phyloP scores from a whole-genome alignment of 2,113 vertebrate genomes.

The Ivindomyrus marchei region DNA sequence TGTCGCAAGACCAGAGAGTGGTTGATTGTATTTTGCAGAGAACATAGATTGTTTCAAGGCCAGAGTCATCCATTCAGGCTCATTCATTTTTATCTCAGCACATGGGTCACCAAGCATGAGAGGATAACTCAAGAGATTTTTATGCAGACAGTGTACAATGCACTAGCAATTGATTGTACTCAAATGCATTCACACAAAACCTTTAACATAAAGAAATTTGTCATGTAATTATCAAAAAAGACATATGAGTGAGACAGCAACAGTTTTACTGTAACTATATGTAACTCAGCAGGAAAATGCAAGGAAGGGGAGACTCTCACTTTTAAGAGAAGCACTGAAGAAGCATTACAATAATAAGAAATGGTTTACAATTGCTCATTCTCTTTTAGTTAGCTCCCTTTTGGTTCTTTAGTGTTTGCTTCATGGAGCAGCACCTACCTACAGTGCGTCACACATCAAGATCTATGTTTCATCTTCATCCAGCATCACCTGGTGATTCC shows the following conservation, averaged over 20 bases:
- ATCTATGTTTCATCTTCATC: background rate
- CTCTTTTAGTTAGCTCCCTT: background rate
- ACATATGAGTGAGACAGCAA: background rate
- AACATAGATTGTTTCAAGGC: background rate
- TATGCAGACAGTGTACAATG: background rate
- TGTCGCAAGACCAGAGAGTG: background rate
- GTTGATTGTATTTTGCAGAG: background rate
- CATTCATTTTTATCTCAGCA: background rate
- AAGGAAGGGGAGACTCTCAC: background rate
- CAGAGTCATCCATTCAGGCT: background rate
- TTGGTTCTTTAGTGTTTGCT: background rate
- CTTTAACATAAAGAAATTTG: background rate
- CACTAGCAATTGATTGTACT: background rate
- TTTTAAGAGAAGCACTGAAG: background rate
- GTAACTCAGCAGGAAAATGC: background rate
- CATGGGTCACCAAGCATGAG: background rate
- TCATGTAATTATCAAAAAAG: background rate
- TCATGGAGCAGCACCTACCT: background rate
- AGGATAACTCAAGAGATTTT: background rate
- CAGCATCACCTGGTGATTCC: background rate
- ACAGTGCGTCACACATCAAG: background rate
- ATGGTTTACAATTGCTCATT: background rate
- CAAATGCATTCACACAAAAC: background rate
- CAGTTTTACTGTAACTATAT: background rate
- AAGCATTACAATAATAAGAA: background rate